phyloP scores from a whole-genome alignment of 1,140 invertebrate genomes.

The Dendroctonus valens region DNA sequence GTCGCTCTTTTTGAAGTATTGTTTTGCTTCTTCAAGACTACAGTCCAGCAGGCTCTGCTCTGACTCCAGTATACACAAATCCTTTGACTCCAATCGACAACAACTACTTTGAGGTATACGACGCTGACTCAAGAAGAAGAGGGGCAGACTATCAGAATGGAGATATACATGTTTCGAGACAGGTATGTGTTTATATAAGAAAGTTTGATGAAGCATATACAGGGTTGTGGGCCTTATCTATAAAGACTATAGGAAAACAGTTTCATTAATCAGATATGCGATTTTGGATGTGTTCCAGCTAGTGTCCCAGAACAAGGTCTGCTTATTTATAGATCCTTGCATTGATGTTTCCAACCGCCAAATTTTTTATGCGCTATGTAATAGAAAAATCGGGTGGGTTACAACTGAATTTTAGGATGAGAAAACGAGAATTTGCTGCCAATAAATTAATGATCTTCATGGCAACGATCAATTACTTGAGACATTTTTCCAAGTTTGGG shows the following conservation, averaged over 20 bases:
- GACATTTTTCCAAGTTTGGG: no score
- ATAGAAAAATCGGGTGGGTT: no score
- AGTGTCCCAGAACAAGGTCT: slow-evolving; percentile 28
- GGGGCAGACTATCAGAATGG: slow-evolving; percentile 21
- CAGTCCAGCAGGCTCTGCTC: slow-evolving; percentile 42
- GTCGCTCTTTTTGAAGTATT: background rate
- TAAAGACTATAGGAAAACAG: background rate
- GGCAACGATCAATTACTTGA: no score
- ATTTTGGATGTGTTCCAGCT: slow-evolving; percentile 13
- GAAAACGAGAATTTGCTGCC: no score
- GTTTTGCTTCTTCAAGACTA: slow-evolving; percentile 29
- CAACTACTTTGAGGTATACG: slow-evolving; percentile 40
- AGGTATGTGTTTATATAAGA: slow-evolving; percentile 36
- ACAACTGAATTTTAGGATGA: no score
- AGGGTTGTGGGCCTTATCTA: no score
- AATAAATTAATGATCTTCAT: no score
- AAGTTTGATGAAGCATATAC: no score
- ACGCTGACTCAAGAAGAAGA: slow-evolving; percentile 25
- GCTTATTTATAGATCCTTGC: slow-evolving; percentile 19
- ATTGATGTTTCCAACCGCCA: background rate
- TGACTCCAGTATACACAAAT: slow-evolving; percentile 43
- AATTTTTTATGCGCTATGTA: background rate
- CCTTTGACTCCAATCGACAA: slow-evolving; percentile 45
- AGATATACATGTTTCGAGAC: slow-evolving; percentile 47
- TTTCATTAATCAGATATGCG: slow-evolving; percentile 16